Conservation (phyloP, 1,140 invertebrate species). For the Cephus cinctus region DNA sequence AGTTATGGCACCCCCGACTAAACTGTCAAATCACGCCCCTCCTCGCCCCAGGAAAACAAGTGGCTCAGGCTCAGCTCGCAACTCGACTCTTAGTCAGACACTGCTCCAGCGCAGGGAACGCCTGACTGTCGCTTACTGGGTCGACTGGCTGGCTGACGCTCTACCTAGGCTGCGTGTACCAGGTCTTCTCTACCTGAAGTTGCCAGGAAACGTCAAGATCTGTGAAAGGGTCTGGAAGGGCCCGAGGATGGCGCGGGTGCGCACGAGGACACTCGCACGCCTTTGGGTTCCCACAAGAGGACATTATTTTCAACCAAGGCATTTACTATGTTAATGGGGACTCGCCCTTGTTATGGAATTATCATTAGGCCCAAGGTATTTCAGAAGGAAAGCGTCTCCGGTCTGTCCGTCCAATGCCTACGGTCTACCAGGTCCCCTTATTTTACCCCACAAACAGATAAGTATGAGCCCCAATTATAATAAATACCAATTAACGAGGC, state of each 20-base stretch:
- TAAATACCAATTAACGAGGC: constrained; percentile 46
- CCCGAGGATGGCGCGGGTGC: too few species aligned
- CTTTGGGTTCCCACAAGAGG: constrained; percentile 5
- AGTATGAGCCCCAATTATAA: constrained; percentile 44
- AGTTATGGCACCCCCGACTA: constrained; percentile 22
- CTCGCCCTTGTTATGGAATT: constrained; percentile 31
- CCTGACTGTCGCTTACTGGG: too few species aligned
- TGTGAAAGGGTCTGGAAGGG: too few species aligned
- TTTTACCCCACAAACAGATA: constrained; percentile 37
- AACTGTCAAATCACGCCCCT: constrained; percentile 24
- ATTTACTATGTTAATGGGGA: constrained; percentile 29
- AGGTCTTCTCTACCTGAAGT: too few species aligned
- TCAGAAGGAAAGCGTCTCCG: too few species aligned
- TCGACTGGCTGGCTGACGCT: too few species aligned
- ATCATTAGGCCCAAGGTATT: constrained; percentile 21
- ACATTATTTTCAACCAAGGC: constrained; percentile 14
- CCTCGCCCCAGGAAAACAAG: too few species aligned
- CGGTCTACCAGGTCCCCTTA: constrained; percentile 27
- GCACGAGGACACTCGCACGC: too few species aligned
- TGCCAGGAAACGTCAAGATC: too few species aligned
- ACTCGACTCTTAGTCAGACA: background rate
- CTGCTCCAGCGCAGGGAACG: constrained; percentile 2
- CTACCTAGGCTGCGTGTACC: too few species aligned
- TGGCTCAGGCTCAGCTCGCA: background rate
- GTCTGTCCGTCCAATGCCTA: too few species aligned